Evolutionary conservation across 1,140 invertebrate genomes (phyloP), one percentile per base, ranked within the genome.

Genomic region (Tachypleus tridentatus): DNA sequence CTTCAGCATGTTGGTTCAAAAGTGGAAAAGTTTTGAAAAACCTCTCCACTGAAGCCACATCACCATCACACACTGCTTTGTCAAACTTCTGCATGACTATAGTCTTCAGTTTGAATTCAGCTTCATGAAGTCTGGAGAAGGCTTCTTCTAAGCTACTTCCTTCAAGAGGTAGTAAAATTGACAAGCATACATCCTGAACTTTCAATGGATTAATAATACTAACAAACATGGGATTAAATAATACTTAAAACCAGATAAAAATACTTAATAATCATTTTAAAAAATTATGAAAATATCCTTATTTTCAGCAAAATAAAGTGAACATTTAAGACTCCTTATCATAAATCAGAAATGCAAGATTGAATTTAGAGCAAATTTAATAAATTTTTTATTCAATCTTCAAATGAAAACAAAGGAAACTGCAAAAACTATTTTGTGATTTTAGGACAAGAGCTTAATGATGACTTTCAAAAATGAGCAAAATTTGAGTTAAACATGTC

Each of bases 11-110:
- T 78, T 93, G 87, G 57, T 91, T 92, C 4, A 99, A 80, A 48
- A 98, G 80, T 3, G 97, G 97, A 78, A 98, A 99, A 72, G 99
- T 87, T 79, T 98, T 99, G 75, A 99, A 99, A 77, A 98, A 95
- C 68, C 95, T 77, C 74, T 98, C 95, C 11, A 98, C 88, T 4
- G 91, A 91, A 4, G 89, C 89, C 47, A 89, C 81, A 79, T 99
- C 95, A 74, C 93, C 87, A 58, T 84, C 84, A 64, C 85, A 84
- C 0, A 97, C 87, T 49, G 97, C 93, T 72, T 97, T 91, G 73
- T 97, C 90, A 76, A 99, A 95, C 72, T 88, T 88, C 56, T 81
- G 82, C 48, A 84, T 84, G 2, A 96, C 84, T 60, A 94, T 84
- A 50, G 80, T 77, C 69, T 84, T 82, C 4, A 95, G 75, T 69